These are phyloP conservation scores for Plodia interpunctella DNA, from an alignment of 1,140 invertebrate species.

Conservation along the genomic window DNA sequence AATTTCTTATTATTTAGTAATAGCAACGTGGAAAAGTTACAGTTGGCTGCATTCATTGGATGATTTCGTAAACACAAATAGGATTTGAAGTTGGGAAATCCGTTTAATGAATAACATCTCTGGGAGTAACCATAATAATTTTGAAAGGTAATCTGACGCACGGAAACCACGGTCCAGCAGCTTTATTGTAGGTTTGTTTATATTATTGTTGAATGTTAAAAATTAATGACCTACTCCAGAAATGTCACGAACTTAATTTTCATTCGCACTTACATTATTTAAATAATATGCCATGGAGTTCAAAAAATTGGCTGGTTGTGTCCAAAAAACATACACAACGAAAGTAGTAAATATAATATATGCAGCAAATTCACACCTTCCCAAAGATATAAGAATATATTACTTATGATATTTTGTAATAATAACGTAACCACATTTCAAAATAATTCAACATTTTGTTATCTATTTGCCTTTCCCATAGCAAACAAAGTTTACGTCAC, in stretches of 20 bases:
- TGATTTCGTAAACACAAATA: conserved; percentile 5
- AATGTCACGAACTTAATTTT: too few relatives aligned
- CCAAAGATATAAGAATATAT: too few relatives aligned
- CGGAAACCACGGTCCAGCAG: neutral
- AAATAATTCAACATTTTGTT: neutral
- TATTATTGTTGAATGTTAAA: too few relatives aligned
- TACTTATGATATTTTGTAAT: neutral
- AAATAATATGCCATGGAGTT: too few relatives aligned
- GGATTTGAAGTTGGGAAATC: conserved; percentile 5
- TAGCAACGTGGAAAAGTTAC: conserved; percentile 5
- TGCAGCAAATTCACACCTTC: too few relatives aligned
- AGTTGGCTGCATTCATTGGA: neutral
- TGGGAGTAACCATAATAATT: conserved; percentile 1
- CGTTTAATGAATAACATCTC: conserved; percentile 6
- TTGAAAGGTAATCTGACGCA: neutral
- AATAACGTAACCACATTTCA: too few relatives aligned
- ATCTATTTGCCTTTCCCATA: neutral
- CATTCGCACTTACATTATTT: too few relatives aligned
- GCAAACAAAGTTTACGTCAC: neutral
- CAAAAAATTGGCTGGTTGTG: too few relatives aligned
- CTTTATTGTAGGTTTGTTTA: neutral
- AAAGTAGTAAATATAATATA: too few relatives aligned
- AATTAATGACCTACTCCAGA: too few relatives aligned
- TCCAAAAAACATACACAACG: too few relatives aligned
- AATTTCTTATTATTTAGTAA: conserved; percentile 6